Evolutionary conservation across 2,113 vertebrate species (phyloP).

Genomic region (Callopanchax toddi): DNA sequence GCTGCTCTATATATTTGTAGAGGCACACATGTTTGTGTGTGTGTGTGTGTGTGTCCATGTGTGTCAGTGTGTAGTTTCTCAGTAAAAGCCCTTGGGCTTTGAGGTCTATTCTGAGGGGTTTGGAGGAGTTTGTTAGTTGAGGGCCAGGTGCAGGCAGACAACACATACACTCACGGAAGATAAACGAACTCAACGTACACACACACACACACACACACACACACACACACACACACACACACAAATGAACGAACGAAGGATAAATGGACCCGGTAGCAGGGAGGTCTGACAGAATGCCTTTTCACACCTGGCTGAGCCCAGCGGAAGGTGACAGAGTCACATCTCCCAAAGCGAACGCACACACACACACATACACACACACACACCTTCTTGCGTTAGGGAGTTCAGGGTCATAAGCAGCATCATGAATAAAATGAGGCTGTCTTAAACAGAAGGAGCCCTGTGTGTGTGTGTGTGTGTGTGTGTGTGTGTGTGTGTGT

Average conservation of each 20-base stretch:
- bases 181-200: conserved; percentile 54
- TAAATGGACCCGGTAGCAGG: conserved; percentile 80
- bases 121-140: conserved; percentile 79
- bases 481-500: conserved; percentile 29
- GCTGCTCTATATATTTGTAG: conserved; percentile 47
- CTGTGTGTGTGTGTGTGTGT: conserved; percentile 50
- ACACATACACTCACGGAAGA: conserved; percentile 65
- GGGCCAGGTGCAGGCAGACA: conserved; percentile 79
- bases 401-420: conserved; percentile 81
- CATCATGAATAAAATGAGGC: conserved; percentile 82
- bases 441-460: conserved; percentile 76
- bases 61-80: conserved; percentile 70
- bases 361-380: conserved; percentile 29
- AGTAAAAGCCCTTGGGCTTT: conserved; percentile 75
- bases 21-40: conserved; percentile 35
- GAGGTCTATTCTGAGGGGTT: conserved; percentile 75
- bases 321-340: conserved; percentile 82
- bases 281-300: conserved; percentile 85
- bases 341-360: conserved; percentile 54
- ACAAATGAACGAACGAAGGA: conserved; percentile 46
- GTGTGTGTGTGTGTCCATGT: conserved; percentile 55
- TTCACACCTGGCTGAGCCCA: conserved; percentile 85
- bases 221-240: conserved; percentile 12
- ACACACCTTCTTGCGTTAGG: conserved; percentile 70
- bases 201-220: conserved; percentile 36